Base-by-base conservation (phyloP, 1,140 invertebrate species). In the Drosophila carrolli region DNA sequence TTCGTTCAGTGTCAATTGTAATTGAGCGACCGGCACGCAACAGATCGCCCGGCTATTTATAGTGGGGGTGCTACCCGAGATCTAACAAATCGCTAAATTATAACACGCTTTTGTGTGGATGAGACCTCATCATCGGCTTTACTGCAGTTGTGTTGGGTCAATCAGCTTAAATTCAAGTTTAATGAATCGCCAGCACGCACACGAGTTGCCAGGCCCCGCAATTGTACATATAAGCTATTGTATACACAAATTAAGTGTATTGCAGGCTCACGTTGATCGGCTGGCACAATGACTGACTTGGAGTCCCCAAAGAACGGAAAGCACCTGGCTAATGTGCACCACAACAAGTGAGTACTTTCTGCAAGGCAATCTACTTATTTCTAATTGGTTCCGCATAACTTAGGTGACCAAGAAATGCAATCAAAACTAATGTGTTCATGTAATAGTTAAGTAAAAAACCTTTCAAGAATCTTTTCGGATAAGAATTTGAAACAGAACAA, bases 101-200 rank as follows among this genome's bases (percentile, higher is more conserved):
- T 86, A 70, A 79, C 83, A 82, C 79, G 72, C 57, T 70, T 50
- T 54, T 54, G 80, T 61, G 56, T 65, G 71, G 9, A 37, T 19
- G 47, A 27, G 11, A 9, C 14, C 10, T 40, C 14, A 35, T 68
- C 14, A 29, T 27, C 29, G 29, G n/a, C n/a, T 51, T 14, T 6
- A 38, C 41, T 50, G 48, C 27, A 32, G 6, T 35, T 40, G 62
- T 61, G 37, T 23, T 57, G 78, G 58, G 58, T 41, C 41, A 61
- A 29, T 48, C 48, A 51, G 38, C 55, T 38, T 53, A 71, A 84
- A 77, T 89, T 59, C 63, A 58, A 57, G 75, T 84, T 89, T 89
- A 88, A 86, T 86, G 75, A 88, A 77, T 68, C 62, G 51, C 48
- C 56, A 59, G 46, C 84, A 86, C 76, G 83, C 83, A 89, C 38